These are phyloP conservation scores for Carposina sasakii DNA, from an alignment of 1,140 invertebrate genomes.

Conservation along the genomic window DNA sequence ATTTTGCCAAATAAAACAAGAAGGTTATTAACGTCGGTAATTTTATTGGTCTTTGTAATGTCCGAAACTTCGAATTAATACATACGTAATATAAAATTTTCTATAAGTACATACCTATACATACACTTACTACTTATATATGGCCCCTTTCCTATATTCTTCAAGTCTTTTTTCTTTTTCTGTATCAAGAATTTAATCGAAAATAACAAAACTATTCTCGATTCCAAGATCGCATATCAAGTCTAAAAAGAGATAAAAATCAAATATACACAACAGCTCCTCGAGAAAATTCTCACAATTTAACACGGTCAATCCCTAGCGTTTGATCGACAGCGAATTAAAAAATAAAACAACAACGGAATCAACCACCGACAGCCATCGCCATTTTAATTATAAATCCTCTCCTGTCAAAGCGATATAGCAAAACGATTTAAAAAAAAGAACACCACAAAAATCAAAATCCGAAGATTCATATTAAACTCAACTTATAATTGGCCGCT, in stretches of 20 bases:
- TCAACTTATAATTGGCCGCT: slow-evolving; percentile 62
- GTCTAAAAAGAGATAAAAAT: too few relatives aligned
- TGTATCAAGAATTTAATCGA: too few relatives aligned
- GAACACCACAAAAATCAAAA: too few relatives aligned
- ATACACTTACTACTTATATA: too few relatives aligned
- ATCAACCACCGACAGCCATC: slow-evolving; percentile 43
- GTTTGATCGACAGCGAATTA: slow-evolving; percentile 63
- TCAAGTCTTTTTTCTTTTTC: too few relatives aligned
- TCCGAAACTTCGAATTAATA: too few relatives aligned
- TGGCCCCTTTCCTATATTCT: too few relatives aligned
- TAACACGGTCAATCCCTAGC: slow-evolving; percentile 31
- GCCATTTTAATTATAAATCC: slow-evolving; percentile 69
- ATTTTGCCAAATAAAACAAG: slow-evolving; percentile 25
- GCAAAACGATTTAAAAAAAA: slow-evolving; percentile 66
- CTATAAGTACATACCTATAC: too few relatives aligned
- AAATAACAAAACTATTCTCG: too few relatives aligned
- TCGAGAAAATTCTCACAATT: slow-evolving; percentile 16
- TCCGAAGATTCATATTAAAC: too few relatives aligned
- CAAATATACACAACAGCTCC: background rate
- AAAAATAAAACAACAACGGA: slow-evolving; percentile 39
- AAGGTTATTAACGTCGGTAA: slow-evolving; percentile 9
- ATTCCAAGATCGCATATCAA: too few relatives aligned
- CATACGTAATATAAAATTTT: too few relatives aligned
- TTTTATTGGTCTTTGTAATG: slow-evolving; percentile 20
- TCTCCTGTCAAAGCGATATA: slow-evolving; percentile 54